Conservation (phyloP, 2,797 vertebrate genomes). For the Acipenser transmontanus region DNA sequence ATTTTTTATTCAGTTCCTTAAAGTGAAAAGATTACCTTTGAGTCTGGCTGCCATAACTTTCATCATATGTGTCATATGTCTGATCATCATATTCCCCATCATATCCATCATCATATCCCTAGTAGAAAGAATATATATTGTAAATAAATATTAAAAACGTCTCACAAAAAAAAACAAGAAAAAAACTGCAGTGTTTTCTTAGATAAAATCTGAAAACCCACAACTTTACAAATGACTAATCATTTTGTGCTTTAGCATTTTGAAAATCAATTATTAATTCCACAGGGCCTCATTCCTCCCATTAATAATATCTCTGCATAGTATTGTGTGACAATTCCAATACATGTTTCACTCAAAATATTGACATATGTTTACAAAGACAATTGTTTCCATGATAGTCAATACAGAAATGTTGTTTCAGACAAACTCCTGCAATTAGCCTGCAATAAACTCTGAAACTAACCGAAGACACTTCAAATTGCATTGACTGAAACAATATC, state of each 20-base stretch:
- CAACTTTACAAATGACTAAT: conserved; percentile 23
- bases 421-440: conserved; percentile 9
- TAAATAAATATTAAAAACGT: background rate
- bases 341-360: conserved; percentile 38
- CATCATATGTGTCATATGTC: conserved; percentile 85
- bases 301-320: conserved; percentile 36
- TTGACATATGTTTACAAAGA: conserved; percentile 40
- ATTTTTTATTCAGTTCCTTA: background rate
- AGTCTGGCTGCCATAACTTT: conserved; percentile 79
- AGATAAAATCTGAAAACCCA: background rate
- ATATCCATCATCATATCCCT: conserved; percentile 93
- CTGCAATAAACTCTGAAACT: background rate
- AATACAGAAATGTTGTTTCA: conserved; percentile 31
- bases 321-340: conserved; percentile 30
- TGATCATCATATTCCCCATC: conserved; percentile 91
- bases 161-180: conserved; percentile 15
- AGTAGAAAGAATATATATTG: conserved; percentile 28
- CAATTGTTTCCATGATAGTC: conserved; percentile 36
- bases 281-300: conserved; percentile 29
- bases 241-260: conserved; percentile 32
- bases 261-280: conserved; percentile 43
- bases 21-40: conserved; percentile 70
- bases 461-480: background rate
- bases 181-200: background rate
- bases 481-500: background rate